phyloP scores from a whole-genome alignment of 2,797 vertebrate species.

The Synanceia verrucosa region DNA sequence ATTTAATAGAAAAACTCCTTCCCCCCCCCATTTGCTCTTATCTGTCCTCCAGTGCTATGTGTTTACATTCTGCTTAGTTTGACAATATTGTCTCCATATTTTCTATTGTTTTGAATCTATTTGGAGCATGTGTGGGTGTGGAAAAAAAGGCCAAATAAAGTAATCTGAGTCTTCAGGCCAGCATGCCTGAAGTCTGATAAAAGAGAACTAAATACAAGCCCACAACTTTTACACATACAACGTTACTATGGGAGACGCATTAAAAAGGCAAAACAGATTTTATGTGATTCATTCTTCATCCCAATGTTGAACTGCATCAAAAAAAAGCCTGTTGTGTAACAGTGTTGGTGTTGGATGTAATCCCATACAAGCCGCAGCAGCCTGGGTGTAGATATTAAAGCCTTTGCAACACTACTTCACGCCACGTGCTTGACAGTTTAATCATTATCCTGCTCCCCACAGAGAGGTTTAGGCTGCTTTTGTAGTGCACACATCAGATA shows the following conservation, averaged over 20 bases:
- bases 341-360: constrained; percentile 31
- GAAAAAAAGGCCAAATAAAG: not conserved
- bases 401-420: constrained; percentile 19
- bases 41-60: not conserved
- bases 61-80: constrained; percentile 1
- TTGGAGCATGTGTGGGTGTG: not conserved
- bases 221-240: not conserved
- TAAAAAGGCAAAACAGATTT: not conserved
- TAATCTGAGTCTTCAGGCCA: not conserved
- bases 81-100: not conserved
- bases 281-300: constrained; percentile 9
- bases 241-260: not conserved
- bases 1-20: too few species aligned
- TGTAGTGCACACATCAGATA: constrained; percentile 41
- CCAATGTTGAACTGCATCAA: constrained; percentile 11
- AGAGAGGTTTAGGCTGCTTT: constrained; percentile 45
- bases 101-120: not conserved
- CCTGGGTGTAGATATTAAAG: constrained; percentile 39
- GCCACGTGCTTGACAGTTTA: constrained; percentile 47
- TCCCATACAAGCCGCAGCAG: constrained; percentile 31
- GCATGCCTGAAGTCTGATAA: not conserved
- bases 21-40: not conserved
- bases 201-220: constrained; percentile 1
- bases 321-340: constrained; percentile 21
- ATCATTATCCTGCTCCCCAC: constrained; percentile 51